Conservation (phyloP, 2,113 vertebrate species). For the Amphiprion percula region DNA sequence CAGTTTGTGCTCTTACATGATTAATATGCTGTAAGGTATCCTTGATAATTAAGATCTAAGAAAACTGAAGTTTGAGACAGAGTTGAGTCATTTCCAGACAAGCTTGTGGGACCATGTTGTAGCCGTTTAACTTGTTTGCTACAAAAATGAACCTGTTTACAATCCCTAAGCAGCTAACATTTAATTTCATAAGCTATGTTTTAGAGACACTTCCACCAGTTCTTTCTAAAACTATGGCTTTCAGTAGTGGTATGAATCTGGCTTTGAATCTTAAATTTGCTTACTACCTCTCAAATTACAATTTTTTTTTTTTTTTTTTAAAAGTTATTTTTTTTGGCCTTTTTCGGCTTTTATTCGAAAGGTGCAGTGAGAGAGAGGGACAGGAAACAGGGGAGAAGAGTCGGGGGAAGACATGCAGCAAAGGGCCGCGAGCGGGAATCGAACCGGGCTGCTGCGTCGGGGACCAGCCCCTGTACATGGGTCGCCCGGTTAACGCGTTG, state of each 20-base stretch:
- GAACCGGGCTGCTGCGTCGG: too few relatives aligned
- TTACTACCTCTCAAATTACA: not conserved
- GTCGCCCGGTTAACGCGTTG: too few relatives aligned
- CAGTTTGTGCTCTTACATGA: slow-evolving; percentile 8
- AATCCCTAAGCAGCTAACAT: not conserved
- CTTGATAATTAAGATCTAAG: not conserved
- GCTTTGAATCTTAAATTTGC: not conserved
- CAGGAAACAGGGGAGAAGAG: too few relatives aligned
- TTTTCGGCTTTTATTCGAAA: too few relatives aligned
- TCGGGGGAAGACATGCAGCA: too few relatives aligned
- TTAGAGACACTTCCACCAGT: not conserved
- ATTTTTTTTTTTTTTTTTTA: not conserved
- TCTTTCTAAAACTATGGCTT: not conserved
- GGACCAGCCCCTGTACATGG: too few relatives aligned
- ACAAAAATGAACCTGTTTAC: not conserved
- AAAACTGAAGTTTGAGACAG: not conserved
- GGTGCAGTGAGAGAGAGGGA: too few relatives aligned
- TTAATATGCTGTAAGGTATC: not conserved
- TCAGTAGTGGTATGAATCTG: not conserved
- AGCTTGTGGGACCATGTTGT: not conserved
- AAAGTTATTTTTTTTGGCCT: too few relatives aligned
- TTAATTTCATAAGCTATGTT: not conserved
- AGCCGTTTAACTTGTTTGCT: not conserved
- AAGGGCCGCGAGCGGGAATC: too few relatives aligned
- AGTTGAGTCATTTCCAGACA: not conserved